Evolutionary conservation across 2,888 invertebrate genomes (phyloP).

Genomic region (Euspilapteryx auroguttella): DNA sequence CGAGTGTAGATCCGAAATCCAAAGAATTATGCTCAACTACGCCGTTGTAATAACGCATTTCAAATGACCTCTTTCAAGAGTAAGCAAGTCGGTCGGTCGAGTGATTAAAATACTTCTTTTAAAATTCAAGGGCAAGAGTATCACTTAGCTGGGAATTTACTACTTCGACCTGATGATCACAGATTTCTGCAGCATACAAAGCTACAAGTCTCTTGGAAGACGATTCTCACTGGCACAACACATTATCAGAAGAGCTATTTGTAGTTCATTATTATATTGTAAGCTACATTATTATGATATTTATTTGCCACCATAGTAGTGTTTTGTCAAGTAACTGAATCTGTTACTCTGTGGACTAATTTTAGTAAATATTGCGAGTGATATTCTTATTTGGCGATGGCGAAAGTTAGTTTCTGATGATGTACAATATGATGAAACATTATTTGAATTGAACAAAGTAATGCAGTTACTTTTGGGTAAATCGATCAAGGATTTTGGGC

Average conservation of each 20-base stretch:
- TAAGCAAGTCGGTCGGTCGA: too few relatives aligned
- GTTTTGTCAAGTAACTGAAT: constrained; percentile 12
- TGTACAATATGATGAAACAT: constrained; percentile 13
- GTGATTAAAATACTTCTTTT: too few relatives aligned
- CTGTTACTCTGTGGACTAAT: constrained; percentile 12
- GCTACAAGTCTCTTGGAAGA: constrained; percentile 13
- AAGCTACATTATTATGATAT: constrained; percentile 12
- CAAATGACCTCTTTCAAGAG: too few relatives aligned
- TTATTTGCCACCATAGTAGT: constrained; percentile 12
- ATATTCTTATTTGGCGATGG: constrained; percentile 12
- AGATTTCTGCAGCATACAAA: constrained; percentile 9
- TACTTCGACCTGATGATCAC: too few relatives aligned
- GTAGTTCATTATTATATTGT: too few relatives aligned
- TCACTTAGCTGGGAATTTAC: too few relatives aligned
- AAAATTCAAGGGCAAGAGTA: too few relatives aligned
- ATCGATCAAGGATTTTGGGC: constrained; percentile 12
- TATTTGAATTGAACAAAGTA: constrained; percentile 11
- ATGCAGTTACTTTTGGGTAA: constrained; percentile 11
- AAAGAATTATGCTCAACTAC: too few relatives aligned
- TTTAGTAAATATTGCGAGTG: constrained; percentile 12
- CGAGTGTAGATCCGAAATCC: too few relatives aligned
- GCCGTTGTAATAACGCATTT: too few relatives aligned
- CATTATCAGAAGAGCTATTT: constrained; percentile 12
- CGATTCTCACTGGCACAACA: constrained; percentile 13
- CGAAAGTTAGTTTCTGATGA: constrained; percentile 11